A percentile compares a stretch with the other conserved stretches of the same genome.
These are phyloP conservation scores for Drosophila quasianomalipes DNA, from an alignment of 2,888 invertebrate species.

Conservation along the genomic window DNA sequence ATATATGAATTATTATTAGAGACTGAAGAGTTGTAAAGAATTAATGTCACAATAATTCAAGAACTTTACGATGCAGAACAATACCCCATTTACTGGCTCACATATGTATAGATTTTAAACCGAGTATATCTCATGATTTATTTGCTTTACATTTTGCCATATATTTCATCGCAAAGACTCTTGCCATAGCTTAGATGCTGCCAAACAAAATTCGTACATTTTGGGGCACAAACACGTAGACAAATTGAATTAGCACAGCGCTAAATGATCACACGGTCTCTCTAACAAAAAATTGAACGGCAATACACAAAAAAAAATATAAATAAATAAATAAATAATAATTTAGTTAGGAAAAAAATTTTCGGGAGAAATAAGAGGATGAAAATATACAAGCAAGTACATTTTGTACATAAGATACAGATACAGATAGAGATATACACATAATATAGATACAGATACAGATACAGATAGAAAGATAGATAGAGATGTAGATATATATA, in stretches of 20 bases:
- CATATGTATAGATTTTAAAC: background rate
- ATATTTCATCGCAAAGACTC: slow-evolving; percentile 2
- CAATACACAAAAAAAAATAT: slow-evolving; percentile 29
- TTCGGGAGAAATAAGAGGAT: slow-evolving; percentile 31
- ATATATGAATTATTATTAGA: slow-evolving; percentile 39
- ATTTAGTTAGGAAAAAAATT: slow-evolving; percentile 66
- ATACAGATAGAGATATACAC: slow-evolving; percentile 28
- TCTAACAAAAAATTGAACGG: slow-evolving; percentile 61
- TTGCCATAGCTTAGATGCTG: slow-evolving; percentile 38
- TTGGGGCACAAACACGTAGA: slow-evolving; percentile 35
- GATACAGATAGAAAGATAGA: slow-evolving; percentile 36
- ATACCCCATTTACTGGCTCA: background rate
- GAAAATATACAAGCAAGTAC: slow-evolving; percentile 39
- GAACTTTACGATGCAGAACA: background rate
- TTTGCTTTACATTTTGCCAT: slow-evolving; percentile 18
- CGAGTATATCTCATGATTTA: slow-evolving; percentile 7
- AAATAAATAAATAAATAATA: slow-evolving; percentile 33
- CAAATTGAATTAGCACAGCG: slow-evolving; percentile 80
- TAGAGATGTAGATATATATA: slow-evolving; percentile 24
- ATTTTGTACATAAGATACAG: slow-evolving; percentile 31
- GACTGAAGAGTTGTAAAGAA: background rate
- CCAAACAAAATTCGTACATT: slow-evolving; percentile 39
- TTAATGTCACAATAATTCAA: slow-evolving; percentile 1
- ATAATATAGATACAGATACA: slow-evolving; percentile 28
- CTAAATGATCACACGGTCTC: slow-evolving; percentile 84